Percentiles rank a stretch among this genome's conserved stretches.
These are phyloP conservation scores for Hippocampus barbouri DNA, from an alignment of 2,113 vertebrate genomes.

Conservation along the genomic window DNA sequence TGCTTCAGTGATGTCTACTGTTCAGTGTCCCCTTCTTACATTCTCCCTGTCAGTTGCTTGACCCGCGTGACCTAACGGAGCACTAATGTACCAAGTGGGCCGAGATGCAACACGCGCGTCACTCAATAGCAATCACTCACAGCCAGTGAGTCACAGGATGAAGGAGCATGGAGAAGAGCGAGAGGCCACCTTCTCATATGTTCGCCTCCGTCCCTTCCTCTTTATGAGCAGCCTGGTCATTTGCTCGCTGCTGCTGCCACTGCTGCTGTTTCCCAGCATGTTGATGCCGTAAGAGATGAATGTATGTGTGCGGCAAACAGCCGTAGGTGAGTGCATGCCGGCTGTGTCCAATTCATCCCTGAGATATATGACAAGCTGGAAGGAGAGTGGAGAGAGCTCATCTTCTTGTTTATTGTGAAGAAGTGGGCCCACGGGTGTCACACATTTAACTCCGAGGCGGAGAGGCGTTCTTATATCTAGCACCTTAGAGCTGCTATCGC, in stretches of 20 bases:
- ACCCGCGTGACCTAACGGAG: background rate
- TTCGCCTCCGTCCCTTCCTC: background rate
- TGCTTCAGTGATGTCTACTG: background rate
- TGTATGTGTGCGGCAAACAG: background rate
- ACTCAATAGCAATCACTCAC: slow-evolving; percentile 4
- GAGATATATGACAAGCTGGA: slow-evolving; percentile 4
- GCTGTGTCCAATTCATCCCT: slow-evolving; percentile 3
- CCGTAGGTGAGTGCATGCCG: background rate
- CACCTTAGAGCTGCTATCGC: background rate
- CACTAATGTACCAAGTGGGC: background rate
- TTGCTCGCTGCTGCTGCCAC: background rate
- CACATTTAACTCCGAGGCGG: background rate
- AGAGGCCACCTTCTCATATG: background rate
- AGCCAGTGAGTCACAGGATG: background rate
- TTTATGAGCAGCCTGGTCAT: background rate
- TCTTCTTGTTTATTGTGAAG: slow-evolving; percentile 7
- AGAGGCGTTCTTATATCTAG: background rate
- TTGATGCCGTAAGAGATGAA: background rate
- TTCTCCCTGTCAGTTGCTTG: background rate
- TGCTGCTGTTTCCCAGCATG: background rate
- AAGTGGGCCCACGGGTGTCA: background rate
- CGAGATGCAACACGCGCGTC: background rate
- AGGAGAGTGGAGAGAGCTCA: slow-evolving; percentile 1
- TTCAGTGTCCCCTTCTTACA: background rate
- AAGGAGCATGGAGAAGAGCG: background rate